Conservation (phyloP, 2,113 vertebrate species). For the Puffinus mauretanicus region DNA sequence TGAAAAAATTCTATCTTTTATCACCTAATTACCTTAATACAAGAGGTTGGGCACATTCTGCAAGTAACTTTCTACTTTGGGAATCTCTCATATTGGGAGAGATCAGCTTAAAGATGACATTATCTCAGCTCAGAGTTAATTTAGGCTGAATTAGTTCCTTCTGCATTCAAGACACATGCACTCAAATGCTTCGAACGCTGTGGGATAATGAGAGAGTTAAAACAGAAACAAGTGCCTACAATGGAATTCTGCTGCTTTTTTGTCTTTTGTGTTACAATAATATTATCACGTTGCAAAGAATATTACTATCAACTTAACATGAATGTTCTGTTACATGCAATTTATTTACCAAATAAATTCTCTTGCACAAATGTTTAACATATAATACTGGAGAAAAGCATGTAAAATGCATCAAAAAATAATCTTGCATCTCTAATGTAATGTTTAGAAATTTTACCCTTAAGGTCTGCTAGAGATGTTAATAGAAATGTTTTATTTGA, state of each 20-base stretch:
- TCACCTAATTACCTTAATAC: neutral
- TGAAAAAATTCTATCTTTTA: neutral
- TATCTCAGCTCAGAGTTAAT: neutral
- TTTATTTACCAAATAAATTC: neutral
- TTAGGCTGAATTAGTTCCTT: neutral
- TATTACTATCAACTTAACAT: neutral
- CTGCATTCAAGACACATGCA: neutral
- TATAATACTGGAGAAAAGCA: neutral
- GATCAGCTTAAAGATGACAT: neutral
- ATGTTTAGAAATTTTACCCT: neutral
- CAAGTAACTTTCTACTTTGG: neutral
- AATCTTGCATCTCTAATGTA: neutral
- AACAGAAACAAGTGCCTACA: neutral
- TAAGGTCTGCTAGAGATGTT: neutral
- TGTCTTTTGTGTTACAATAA: neutral
- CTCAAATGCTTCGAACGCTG: neutral
- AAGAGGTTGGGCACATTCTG: neutral
- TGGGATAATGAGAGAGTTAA: neutral
- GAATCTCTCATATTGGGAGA: neutral
- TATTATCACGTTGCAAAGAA: neutral
- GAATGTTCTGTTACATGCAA: neutral
- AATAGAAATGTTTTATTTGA: neutral
- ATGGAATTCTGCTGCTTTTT: neutral
- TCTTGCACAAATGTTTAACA: neutral
- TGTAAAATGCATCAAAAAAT: neutral